Evolutionary conservation across 2,797 vertebrate genomes (phyloP), one percentile per base, ranked within the genome.

Genomic region (Hydrophis major): DNA sequence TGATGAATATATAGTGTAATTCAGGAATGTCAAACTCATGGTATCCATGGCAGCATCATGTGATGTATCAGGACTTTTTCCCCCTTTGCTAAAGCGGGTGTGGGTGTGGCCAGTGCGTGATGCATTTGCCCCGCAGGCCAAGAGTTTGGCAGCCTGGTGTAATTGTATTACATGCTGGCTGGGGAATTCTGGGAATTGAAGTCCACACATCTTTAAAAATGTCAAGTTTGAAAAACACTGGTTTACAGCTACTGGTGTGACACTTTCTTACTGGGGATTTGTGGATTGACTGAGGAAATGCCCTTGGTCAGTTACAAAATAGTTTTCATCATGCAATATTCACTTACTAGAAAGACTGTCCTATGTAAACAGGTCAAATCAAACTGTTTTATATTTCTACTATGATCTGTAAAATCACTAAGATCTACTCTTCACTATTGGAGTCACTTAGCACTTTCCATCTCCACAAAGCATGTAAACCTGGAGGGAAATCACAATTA

Each of bases 51-150:
- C 18, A 1, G 18, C 18, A 1, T 59, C 57, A 20, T 14, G 18
- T 59, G 18, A 57, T 4, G 16, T 50, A 50, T 50, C 50, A 8
- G 50, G 50, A 50, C 6, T 50, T 50, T 50, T 50, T 50, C 7
- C 50, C 18, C 57, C 16, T 59, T 20, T 20, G 57, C 57, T 59
- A 59, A 59, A 59, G 18, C 2, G 18, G 20, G 6, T 6, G 18
- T 59, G 57, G 57, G 18, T 6, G 18, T 59, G 2, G 57, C 18
- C 57, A 22, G 18, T 6, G 0, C 18, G 18, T 59, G 20, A 59
- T 1, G 14, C 56, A 57, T 60, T 6, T 0, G 20, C 6, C 20
- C 20, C 20, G 1, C 2, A 2, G 57, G 18, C 57, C 2, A 2
- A 20, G 22, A 59, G 20, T 59, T 59, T 59, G 57, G 22, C 57